A percentile compares a stretch with the other conserved stretches of the same genome.
Conservation (phyloP, 2,797 vertebrate genomes). For the Anniella stebbinsi region DNA sequence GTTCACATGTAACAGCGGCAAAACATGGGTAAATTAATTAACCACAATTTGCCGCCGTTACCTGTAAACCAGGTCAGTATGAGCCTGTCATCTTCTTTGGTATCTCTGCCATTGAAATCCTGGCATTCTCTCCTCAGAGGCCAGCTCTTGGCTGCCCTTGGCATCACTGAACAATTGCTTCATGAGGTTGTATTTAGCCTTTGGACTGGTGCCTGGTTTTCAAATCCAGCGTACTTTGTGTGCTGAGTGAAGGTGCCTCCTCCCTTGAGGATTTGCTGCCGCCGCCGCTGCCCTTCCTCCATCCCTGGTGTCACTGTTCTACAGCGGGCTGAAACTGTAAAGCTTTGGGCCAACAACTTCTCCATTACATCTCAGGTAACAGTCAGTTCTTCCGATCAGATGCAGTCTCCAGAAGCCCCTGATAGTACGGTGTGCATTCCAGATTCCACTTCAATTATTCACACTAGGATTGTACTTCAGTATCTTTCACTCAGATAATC, state of each 20-base stretch:
- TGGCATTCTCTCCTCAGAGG: conserved; percentile 47
- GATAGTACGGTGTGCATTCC: conserved; percentile 45
- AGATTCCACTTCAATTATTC: conserved; percentile 76
- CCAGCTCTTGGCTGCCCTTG: conserved; percentile 46
- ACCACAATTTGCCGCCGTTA: too few species aligned
- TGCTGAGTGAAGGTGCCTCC: neutral
- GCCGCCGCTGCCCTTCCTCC: neutral
- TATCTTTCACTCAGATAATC: conserved; percentile 61
- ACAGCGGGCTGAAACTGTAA: conserved; percentile 31
- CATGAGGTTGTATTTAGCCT: conserved; percentile 29
- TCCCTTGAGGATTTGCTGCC: neutral
- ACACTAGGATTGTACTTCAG: conserved; percentile 37
- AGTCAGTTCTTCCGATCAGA: conserved; percentile 72
- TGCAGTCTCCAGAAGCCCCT: conserved; percentile 54
- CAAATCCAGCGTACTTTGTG: conserved; percentile 49
- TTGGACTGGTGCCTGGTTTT: conserved; percentile 50
- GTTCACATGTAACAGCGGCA: too few species aligned
- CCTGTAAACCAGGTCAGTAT: neutral
- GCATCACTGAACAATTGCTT: conserved; percentile 48
- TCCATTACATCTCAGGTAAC: conserved; percentile 65
- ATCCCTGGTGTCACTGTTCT: conserved; percentile 34
- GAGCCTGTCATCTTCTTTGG: conserved; percentile 25
- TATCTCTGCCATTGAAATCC: conserved; percentile 46
- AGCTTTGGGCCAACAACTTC: conserved; percentile 63
- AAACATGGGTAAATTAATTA: too few species aligned